These are phyloP conservation scores for Plutella xylostella DNA, from an alignment of 2,888 invertebrate genomes.

Conservation along the genomic window DNA sequence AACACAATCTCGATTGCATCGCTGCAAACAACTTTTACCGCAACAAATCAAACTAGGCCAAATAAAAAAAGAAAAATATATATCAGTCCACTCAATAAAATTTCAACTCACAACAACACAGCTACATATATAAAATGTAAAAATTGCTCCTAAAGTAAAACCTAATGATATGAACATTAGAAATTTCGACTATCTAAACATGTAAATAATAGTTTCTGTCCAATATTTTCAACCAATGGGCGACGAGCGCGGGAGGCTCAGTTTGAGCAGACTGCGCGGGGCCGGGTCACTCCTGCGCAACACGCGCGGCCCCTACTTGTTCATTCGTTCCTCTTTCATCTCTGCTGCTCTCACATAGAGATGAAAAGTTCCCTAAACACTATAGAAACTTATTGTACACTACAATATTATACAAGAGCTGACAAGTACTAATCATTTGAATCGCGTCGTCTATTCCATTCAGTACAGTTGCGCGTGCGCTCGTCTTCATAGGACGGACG, in stretches of 20 bases:
- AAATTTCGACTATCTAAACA: slow-evolving; percentile 65
- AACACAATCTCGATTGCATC: slow-evolving; percentile 17
- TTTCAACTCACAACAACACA: slow-evolving; percentile 40
- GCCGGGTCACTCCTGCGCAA: neutral
- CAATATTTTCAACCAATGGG: neutral
- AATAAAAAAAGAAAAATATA: slow-evolving; percentile 32
- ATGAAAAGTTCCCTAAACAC: slow-evolving; percentile 50
- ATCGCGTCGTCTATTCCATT: slow-evolving; percentile 38
- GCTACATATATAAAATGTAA: slow-evolving; percentile 27
- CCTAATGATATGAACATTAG: slow-evolving; percentile 67
- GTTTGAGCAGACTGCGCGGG: neutral
- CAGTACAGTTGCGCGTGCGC: slow-evolving; percentile 35
- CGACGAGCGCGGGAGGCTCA: neutral
- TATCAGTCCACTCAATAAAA: slow-evolving; percentile 39
- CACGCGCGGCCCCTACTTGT: neutral
- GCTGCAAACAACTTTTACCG: too few relatives aligned
- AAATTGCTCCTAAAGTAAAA: slow-evolving; percentile 63
- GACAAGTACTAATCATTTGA: slow-evolving; percentile 45
- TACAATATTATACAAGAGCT: slow-evolving; percentile 57
- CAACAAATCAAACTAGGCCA: slow-evolving; percentile 51
- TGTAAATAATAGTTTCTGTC: slow-evolving; percentile 7
- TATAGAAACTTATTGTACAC: slow-evolving; percentile 49
- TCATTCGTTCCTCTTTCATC: slow-evolving; percentile 28
- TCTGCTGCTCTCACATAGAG: slow-evolving; percentile 23
- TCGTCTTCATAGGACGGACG: slow-evolving; percentile 36